Evolutionary conservation across 2,888 invertebrate species (phyloP), one percentile per base, ranked within the genome.

Genomic region (Campopleginae sp.): DNA sequence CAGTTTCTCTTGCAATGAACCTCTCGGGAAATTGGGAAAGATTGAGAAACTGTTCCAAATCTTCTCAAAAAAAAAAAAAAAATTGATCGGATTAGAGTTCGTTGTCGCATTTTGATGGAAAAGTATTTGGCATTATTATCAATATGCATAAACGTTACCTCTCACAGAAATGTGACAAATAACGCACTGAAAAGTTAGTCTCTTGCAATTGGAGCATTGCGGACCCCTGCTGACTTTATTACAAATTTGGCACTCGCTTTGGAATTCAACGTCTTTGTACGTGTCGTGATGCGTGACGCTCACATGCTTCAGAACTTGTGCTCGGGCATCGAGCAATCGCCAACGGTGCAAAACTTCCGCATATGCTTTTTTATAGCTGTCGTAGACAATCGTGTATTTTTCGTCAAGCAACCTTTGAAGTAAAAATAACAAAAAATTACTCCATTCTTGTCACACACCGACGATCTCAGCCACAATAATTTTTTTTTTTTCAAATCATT

Each of bases 331-430:
- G 58, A 97, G 94, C 79, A 98, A 94, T 88, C 97, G 96, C 98
- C 98, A 98, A 48, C 97, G 95, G 90, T 98, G 97, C 65, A 99
- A 94, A 38, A 98, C 96, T 92, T 98, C 98, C 0, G 98, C 98
- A 92, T 99, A 99, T 0, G 96, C 96, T 88, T 96, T 95, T 93
- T 98, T 98, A 90, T 97, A 98, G 86, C 96, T 96, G 92, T 98
- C 97, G 91, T 98, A 98, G 42, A 96, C 94, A 0, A 95, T 94
- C 54, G 94, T 93, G 74, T 94, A 92, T 71, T 93, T 94, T 1
- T 95, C 94, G 88, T 95, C 95, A 2, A 92, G 86, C 23, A 91
- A 88, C 58, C 92, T 92, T 76, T 17, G 54, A 0, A 31, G 71
- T 63, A 10, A 27, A 23, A 58, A n/a, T 12, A 31, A 4, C 2